Evolutionary conservation across 2,888 invertebrate species (phyloP).

Genomic region (Dicycla oo): DNA sequence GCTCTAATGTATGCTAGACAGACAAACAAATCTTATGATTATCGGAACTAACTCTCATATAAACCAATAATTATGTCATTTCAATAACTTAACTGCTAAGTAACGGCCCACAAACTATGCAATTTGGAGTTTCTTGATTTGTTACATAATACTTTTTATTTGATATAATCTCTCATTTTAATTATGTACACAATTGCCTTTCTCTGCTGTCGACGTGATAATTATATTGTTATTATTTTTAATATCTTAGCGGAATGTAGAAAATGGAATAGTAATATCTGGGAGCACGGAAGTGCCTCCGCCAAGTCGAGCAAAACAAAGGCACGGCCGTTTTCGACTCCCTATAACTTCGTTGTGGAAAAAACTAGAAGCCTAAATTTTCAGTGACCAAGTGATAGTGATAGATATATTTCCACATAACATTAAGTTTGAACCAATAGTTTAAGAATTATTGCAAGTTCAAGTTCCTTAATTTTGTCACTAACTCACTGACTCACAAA

Average conservation of each 20-base stretch:
- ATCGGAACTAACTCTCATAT: slow-evolving; percentile 13
- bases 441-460: no score
- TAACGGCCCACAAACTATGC: slow-evolving; percentile 25
- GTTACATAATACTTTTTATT: slow-evolving; percentile 37
- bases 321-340: no score
- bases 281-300: no score
- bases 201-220: slow-evolving; percentile 34
- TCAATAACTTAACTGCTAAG: slow-evolving; percentile 22
- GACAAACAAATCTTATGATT: slow-evolving; percentile 25
- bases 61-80: slow-evolving; percentile 19
- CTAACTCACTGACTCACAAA: no score
- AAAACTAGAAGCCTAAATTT: no score
- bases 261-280: slow-evolving; percentile 11
- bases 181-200: slow-evolving; percentile 39
- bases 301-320: no score
- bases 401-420: no score
- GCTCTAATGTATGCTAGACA: background rate
- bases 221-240: slow-evolving; percentile 24
- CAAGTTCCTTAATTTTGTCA: no score
- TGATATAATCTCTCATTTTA: slow-evolving; percentile 39
- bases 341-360: no score
- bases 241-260: background rate
- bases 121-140: slow-evolving; percentile 25
- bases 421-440: no score
- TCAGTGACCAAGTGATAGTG: no score